A percentile compares a stretch with the other conserved stretches of the same genome.
These are phyloP conservation scores for Callospermophilus lateralis DNA, from an alignment of 2,113 vertebrate genomes.

Conservation along the genomic window DNA sequence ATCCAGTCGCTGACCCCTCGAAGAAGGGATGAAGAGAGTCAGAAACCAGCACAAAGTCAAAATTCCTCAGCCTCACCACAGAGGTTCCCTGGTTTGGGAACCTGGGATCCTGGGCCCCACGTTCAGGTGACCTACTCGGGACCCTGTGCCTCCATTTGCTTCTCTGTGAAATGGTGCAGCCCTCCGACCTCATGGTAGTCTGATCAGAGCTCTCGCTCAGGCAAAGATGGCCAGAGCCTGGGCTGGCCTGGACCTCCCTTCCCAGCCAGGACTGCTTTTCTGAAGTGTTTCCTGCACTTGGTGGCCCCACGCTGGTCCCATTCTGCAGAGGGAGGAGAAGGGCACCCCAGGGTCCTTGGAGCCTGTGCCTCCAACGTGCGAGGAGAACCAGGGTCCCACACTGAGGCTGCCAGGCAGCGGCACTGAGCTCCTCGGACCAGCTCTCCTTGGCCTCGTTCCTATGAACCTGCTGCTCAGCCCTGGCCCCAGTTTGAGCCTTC, in stretches of 20 bases:
- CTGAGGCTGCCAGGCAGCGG: neutral
- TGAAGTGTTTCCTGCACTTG: neutral
- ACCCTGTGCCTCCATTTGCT: neutral
- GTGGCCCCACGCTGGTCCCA: rapidly evolving
- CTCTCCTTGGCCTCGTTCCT: neutral
- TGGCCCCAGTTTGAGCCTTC: neutral
- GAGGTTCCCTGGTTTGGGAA: rapidly evolving
- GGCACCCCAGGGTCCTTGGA: neutral
- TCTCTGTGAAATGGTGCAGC: neutral
- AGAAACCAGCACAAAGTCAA: neutral
- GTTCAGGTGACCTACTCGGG: rapidly evolving
- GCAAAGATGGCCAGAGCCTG: no score
- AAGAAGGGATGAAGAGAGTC: neutral
- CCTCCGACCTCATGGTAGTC: neutral
- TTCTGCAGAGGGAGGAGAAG: neutral
- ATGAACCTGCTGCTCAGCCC: neutral
- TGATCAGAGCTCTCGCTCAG: neutral
- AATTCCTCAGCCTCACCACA: neutral
- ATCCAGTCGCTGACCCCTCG: rapidly evolving
- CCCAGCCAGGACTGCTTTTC: neutral
- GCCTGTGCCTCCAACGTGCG: neutral
- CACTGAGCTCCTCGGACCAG: rapidly evolving
- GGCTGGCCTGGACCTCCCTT: neutral
- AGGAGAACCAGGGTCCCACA: rapidly evolving
- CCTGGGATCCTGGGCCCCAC: rapidly evolving